phyloP scores from a whole-genome alignment of 2,797 vertebrate genomes.

The Chaetodon trifasciatus region DNA sequence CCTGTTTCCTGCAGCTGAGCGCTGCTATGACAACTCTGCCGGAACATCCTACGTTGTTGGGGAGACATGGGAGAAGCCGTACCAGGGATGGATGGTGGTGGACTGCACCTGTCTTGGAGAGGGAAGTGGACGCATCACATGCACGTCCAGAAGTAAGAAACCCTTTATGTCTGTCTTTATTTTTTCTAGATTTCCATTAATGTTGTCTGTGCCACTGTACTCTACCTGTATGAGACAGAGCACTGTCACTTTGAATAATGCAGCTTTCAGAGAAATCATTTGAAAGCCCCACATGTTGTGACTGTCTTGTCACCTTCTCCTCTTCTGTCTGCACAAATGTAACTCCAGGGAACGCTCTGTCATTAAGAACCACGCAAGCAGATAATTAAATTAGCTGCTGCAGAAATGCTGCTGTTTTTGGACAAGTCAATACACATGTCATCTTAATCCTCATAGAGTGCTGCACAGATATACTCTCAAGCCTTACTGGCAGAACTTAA shows the following conservation, averaged over 20 bases:
- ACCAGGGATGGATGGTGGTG: slow-evolving; percentile 99
- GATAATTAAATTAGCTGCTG: slow-evolving; percentile 7
- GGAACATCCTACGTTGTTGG: slow-evolving; percentile 93
- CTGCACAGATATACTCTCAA: neutral
- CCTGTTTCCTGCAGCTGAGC: slow-evolving; percentile 87
- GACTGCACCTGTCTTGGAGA: slow-evolving; percentile 98
- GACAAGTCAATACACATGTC: neutral
- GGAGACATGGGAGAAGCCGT: slow-evolving; percentile 96
- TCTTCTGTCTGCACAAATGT: neutral
- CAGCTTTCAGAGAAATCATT: neutral
- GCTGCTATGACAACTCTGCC: slow-evolving; percentile 92
- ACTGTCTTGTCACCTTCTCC: neutral
- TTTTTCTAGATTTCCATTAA: neutral
- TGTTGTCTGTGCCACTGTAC: neutral
- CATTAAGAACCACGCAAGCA: neutral
- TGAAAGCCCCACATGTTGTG: neutral
- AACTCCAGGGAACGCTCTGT: neutral
- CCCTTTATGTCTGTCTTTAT: neutral
- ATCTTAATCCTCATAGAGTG: neutral
- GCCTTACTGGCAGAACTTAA: slow-evolving; percentile 1
- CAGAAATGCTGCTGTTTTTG: neutral
- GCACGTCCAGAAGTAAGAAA: slow-evolving; percentile 94
- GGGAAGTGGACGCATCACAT: slow-evolving; percentile 96
- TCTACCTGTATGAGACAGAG: too few relatives aligned
- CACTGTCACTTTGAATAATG: neutral